These are phyloP conservation scores for Orchestes rusci DNA, from an alignment of 2,888 invertebrate species.

Conservation along the genomic window DNA sequence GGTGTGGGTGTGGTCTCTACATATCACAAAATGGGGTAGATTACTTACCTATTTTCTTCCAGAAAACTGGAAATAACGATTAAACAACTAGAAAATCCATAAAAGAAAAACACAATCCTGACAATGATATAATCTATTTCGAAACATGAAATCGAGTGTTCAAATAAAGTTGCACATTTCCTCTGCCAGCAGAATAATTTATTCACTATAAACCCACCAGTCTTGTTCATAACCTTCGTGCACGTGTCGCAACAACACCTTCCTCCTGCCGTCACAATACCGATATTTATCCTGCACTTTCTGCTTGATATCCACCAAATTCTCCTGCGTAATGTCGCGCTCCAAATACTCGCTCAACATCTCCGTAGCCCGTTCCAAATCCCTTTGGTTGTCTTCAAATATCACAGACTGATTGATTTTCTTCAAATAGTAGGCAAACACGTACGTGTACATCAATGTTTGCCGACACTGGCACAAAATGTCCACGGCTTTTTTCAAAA, in stretches of 20 bases:
- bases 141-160: too few species aligned
- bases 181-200: too few species aligned
- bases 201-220: constrained; percentile 94
- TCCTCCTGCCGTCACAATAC: constrained; percentile 96
- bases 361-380: constrained; percentile 98
- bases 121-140: too few species aligned
- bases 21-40: too few species aligned
- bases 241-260: constrained; percentile 93
- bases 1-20: too few species aligned
- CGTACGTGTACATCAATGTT: constrained; percentile 99
- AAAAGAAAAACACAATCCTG: too few species aligned
- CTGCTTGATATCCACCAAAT: constrained; percentile 95
- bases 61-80: too few species aligned
- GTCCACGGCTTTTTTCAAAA: constrained; percentile 95
- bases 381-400: constrained; percentile 98
- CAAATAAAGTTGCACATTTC: too few species aligned
- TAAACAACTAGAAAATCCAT: too few species aligned
- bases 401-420: constrained; percentile 99
- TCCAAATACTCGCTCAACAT: constrained; percentile 96
- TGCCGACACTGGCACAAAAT: constrained; percentile 95
- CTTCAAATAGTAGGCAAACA: constrained; percentile 96
- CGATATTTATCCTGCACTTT: constrained; percentile 98
- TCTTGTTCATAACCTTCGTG: constrained; percentile 99
- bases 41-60: too few species aligned
- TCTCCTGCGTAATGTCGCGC: constrained; percentile 94